Conservation (phyloP, 2,888 invertebrate species). For the Cabera pusaria region DNA sequence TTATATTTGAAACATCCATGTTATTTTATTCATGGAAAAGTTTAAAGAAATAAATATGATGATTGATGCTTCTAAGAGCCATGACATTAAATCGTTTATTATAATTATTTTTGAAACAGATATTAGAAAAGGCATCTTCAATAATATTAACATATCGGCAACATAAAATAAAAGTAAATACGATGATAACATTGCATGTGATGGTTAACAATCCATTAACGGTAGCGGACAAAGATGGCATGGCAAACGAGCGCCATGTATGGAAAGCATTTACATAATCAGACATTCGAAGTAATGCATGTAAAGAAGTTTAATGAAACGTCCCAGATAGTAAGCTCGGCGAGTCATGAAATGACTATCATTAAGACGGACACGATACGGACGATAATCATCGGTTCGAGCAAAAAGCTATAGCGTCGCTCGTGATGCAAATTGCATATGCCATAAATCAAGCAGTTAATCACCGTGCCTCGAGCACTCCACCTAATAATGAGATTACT, state of each 20-base stretch:
- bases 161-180: conserved; percentile 27
- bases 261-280: conserved; percentile 74
- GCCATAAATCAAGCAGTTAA: conserved; percentile 81
- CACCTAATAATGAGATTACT: conserved; percentile 78
- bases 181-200: conserved; percentile 43
- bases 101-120: too few species aligned
- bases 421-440: conserved; percentile 79
- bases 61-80: too few species aligned
- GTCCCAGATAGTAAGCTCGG: conserved; percentile 72
- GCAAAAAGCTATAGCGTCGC: conserved; percentile 77
- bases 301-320: conserved; percentile 79
- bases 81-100: too few species aligned
- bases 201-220: conserved; percentile 66
- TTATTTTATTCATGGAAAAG: too few species aligned
- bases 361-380: conserved; percentile 81
- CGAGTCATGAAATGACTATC: conserved; percentile 80
- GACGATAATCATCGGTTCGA: conserved; percentile 77
- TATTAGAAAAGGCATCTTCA: too few species aligned
- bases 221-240: conserved; percentile 59
- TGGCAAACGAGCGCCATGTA: conserved; percentile 58
- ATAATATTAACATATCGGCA: too few species aligned
- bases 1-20: too few species aligned
- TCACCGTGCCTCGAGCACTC: conserved; percentile 66
- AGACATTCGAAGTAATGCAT: conserved; percentile 77
- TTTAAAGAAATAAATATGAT: too few species aligned